Evolutionary conservation across 2,797 vertebrate species (phyloP).

Genomic region (Eulemur mongoz): DNA sequence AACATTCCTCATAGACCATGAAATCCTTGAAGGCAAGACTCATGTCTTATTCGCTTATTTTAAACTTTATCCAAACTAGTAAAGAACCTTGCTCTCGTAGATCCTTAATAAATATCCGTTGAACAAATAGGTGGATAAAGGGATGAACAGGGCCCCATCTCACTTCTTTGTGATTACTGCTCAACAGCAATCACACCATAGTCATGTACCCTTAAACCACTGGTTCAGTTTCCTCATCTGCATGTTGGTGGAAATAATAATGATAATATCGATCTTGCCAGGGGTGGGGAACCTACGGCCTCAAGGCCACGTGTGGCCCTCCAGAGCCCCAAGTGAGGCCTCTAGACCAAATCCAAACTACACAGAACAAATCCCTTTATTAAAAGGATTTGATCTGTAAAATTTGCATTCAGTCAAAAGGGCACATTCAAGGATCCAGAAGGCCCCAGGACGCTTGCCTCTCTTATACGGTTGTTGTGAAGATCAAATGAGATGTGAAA

Average conservation of each 20-base stretch:
- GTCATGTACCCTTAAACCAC: not conserved
- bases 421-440: not conserved
- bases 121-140: not conserved
- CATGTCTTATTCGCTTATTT: not conserved
- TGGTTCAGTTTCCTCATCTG: not conserved
- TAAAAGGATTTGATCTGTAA: not conserved
- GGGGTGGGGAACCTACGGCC: not conserved
- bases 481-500: not conserved
- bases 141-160: not conserved
- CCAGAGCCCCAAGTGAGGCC: not conserved
- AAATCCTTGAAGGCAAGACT: not conserved
- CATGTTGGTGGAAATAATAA: not conserved
- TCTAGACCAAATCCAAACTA: not conserved
- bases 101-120: not conserved
- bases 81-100: not conserved
- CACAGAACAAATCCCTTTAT: not conserved
- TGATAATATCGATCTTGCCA: not conserved
- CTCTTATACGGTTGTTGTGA: not conserved
- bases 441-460: not conserved
- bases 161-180: not conserved
- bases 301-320: not conserved
- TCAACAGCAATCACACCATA: not conserved
- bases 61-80: conserved; percentile 30
- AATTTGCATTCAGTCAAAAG: not conserved
- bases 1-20: not conserved